phyloP scores from a whole-genome alignment of 2,113 vertebrate species.

The Pangasianodon gigas region DNA sequence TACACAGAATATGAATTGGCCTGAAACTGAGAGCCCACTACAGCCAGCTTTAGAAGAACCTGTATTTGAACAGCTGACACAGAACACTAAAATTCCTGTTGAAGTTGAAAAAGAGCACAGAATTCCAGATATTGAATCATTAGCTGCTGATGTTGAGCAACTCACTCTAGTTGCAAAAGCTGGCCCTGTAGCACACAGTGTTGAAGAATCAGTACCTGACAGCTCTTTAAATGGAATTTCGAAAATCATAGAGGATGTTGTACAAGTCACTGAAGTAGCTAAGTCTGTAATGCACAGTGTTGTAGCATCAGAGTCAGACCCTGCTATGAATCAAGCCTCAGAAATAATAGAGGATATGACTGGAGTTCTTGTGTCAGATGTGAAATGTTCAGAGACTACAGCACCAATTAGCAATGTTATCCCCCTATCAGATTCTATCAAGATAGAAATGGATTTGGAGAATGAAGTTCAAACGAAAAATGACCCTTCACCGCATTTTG shows the following conservation, averaged over 20 bases:
- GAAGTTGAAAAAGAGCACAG: slow-evolving; percentile 47
- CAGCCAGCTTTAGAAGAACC: slow-evolving; percentile 48
- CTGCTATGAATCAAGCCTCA: slow-evolving; percentile 49
- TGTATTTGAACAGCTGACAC: slow-evolving; percentile 15
- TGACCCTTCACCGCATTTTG: slow-evolving; percentile 44
- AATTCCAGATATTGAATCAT: slow-evolving; percentile 18
- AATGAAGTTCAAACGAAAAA: slow-evolving; percentile 22
- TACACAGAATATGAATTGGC: slow-evolving; percentile 30
- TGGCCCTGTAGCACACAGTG: not conserved
- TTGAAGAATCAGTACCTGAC: slow-evolving; percentile 27
- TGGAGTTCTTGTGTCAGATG: slow-evolving; percentile 49
- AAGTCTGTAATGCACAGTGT: slow-evolving; percentile 40
- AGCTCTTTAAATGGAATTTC: slow-evolving; percentile 49
- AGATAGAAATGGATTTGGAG: slow-evolving; percentile 50
- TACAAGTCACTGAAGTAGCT: slow-evolving; percentile 9
- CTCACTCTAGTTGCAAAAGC: not conserved
- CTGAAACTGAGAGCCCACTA: slow-evolving; percentile 32
- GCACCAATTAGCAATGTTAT: slow-evolving; percentile 44
- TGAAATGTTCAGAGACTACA: slow-evolving; percentile 53
- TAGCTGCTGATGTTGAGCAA: slow-evolving; percentile 2
- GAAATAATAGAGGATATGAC: slow-evolving; percentile 53
- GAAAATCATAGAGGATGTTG: slow-evolving; percentile 52
- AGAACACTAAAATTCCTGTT: slow-evolving; percentile 28
- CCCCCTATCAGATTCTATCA: slow-evolving; percentile 26
- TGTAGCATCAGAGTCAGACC: slow-evolving; percentile 22